Evolutionary conservation across 2,113 vertebrate genomes (phyloP).

Genomic region (Hyaena hyaena): DNA sequence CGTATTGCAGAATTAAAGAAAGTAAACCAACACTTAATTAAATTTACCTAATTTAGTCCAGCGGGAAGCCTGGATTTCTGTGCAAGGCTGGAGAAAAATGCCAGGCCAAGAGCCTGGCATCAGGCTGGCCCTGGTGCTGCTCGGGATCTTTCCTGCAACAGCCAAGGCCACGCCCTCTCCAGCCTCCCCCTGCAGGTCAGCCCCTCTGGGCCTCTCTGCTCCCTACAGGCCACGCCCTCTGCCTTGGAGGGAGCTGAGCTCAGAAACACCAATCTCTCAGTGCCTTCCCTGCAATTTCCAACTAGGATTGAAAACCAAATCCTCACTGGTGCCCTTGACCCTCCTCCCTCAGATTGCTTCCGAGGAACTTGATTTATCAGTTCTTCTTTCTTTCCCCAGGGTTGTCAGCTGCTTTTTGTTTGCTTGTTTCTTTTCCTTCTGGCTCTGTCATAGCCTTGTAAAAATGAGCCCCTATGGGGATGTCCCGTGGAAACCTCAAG

Average conservation of each 20-base stretch:
- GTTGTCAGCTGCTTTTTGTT: background rate
- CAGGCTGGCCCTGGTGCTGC: accelerated
- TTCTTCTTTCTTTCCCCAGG: background rate
- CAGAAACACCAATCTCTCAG: no score
- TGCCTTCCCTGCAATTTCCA: accelerated
- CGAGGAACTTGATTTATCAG: background rate
- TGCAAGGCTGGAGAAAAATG: no score
- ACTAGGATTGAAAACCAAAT: no score
- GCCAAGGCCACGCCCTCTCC: no score
- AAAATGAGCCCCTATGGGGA: background rate
- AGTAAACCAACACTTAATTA: background rate
- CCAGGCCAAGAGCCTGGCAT: accelerated
- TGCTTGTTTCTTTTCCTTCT: background rate
- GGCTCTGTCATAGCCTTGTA: background rate
- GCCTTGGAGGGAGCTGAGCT: background rate
- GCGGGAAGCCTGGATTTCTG: background rate
- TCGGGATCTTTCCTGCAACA: background rate
- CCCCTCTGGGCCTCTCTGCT: no score
- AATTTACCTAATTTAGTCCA: no score
- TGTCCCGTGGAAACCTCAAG: background rate
- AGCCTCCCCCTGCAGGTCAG: background rate
- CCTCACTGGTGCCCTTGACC: accelerated
- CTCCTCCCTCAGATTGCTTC: background rate
- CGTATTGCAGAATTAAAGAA: background rate
- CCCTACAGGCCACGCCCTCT: background rate